Evolutionary conservation across 2,888 invertebrate species (phyloP).

Genomic region (Drosophila pegasa): DNA sequence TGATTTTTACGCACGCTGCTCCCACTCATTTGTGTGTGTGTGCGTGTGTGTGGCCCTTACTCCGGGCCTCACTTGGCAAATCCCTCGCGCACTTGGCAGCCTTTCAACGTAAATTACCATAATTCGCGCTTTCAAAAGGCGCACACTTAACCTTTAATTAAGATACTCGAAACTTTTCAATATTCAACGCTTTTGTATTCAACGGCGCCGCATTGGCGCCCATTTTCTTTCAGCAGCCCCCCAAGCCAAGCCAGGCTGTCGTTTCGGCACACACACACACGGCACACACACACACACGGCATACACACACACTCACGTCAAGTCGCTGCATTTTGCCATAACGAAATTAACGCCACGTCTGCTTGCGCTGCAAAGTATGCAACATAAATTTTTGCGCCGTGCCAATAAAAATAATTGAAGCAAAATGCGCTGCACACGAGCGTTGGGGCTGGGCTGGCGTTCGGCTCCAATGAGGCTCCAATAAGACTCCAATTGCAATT

Average conservation of each 20-base stretch:
- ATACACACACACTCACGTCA: slow-evolving; percentile 47
- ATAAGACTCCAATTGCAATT: slow-evolving; percentile 67
- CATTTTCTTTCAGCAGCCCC: slow-evolving; percentile 22
- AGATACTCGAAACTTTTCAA: slow-evolving; percentile 76
- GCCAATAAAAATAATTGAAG: slow-evolving; percentile 77
- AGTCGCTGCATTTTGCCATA: slow-evolving; percentile 72
- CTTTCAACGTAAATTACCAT: slow-evolving; percentile 74
- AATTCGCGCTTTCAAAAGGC: slow-evolving; percentile 68
- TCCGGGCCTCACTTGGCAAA: not conserved
- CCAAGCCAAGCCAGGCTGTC: slow-evolving; percentile 9
- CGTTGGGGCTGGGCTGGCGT: slow-evolving; percentile 4
- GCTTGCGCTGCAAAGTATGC: slow-evolving; percentile 70
- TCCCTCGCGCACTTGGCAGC: slow-evolving; percentile 39
- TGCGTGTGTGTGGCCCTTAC: not conserved
- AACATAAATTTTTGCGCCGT: slow-evolving; percentile 72
- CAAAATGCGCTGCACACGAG: slow-evolving; percentile 52
- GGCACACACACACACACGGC: not conserved
- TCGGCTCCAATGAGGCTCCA: slow-evolving; percentile 51
- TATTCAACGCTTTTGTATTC: slow-evolving; percentile 64
- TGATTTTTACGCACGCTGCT: slow-evolving; percentile 23
- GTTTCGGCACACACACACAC: slow-evolving; percentile 19
- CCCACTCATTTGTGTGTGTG: slow-evolving; percentile 9
- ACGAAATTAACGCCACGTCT: slow-evolving; percentile 73
- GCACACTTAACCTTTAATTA: slow-evolving; percentile 76
- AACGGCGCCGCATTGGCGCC: slow-evolving; percentile 61